These are phyloP conservation scores for Cladopsammia gracilis DNA, from an alignment of 64 coral and sea anemone genomes.

Conservation along the genomic window DNA sequence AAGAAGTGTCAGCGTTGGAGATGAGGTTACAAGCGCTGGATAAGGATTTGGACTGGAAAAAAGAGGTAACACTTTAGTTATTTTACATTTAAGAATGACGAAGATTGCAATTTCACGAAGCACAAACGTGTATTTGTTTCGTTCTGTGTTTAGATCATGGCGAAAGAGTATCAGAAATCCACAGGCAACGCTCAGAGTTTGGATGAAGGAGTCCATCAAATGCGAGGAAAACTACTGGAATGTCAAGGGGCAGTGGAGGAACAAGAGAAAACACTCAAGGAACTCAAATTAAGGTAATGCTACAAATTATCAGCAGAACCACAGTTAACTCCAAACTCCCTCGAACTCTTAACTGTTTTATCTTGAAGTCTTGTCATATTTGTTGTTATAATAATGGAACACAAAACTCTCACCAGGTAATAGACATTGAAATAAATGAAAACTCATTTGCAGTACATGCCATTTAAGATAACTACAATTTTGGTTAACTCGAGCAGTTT, in stretches of 20 bases:
- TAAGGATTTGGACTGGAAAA: constrained; percentile 92
- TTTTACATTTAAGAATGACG: background rate
- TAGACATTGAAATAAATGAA: no score
- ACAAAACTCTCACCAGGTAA: no score
- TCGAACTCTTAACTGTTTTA: no score
- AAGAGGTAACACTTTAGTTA: constrained; percentile 64
- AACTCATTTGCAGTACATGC: no score
- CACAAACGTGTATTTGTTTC: background rate
- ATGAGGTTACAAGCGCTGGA: constrained; percentile 77
- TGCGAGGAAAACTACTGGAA: constrained; percentile 62
- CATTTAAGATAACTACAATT: no score
- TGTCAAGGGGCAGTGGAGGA: constrained; percentile 54
- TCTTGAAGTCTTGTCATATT: no score
- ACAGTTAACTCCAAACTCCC: no score
- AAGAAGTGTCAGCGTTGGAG: constrained; percentile 76
- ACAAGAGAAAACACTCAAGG: constrained; percentile 58
- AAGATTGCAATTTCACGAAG: background rate
- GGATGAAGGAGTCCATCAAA: constrained; percentile 48
- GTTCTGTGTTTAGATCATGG: constrained; percentile 66
- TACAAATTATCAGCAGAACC: no score
- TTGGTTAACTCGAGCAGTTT: no score
- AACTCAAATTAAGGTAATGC: constrained; percentile 16
- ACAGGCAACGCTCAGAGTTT: constrained; percentile 55
- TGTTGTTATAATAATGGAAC: no score
- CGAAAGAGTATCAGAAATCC: constrained; percentile 80